Conservation (phyloP, 2,113 vertebrate genomes). For the Lanius ludovicianus region DNA sequence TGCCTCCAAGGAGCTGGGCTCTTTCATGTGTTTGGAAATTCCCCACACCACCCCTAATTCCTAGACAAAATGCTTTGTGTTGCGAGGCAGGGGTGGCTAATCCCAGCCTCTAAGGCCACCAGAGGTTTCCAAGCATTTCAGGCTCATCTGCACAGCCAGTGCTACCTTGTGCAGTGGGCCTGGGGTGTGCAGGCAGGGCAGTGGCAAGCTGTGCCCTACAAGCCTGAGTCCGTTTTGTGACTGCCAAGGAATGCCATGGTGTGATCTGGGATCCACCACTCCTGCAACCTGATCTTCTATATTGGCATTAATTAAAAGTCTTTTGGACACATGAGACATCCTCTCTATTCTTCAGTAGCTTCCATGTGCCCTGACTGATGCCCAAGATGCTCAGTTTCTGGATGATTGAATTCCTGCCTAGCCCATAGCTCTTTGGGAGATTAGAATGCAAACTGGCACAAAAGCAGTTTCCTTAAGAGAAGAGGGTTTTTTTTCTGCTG, state of each 20-base stretch:
- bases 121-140: background rate
- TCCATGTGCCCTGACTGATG: background rate
- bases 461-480: background rate
- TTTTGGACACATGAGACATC: background rate
- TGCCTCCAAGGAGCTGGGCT: background rate
- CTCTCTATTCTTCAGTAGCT: background rate
- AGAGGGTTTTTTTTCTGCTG: background rate
- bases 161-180: background rate
- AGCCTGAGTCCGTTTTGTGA: background rate
- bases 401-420: background rate
- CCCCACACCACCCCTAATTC: background rate
- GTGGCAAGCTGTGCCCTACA: background rate
- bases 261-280: background rate
- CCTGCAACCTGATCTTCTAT: background rate
- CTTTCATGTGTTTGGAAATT: background rate
- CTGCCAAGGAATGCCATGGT: background rate
- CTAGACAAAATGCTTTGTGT: background rate
- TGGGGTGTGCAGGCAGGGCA: background rate
- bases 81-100: background rate
- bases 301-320: background rate
- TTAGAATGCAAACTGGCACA: background rate
- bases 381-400: background rate
- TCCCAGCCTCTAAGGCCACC: background rate
- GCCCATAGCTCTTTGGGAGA: background rate
- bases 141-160: background rate